Base-by-base conservation (phyloP, 1,140 invertebrate species). In the Thalassaphorura encarpata region DNA sequence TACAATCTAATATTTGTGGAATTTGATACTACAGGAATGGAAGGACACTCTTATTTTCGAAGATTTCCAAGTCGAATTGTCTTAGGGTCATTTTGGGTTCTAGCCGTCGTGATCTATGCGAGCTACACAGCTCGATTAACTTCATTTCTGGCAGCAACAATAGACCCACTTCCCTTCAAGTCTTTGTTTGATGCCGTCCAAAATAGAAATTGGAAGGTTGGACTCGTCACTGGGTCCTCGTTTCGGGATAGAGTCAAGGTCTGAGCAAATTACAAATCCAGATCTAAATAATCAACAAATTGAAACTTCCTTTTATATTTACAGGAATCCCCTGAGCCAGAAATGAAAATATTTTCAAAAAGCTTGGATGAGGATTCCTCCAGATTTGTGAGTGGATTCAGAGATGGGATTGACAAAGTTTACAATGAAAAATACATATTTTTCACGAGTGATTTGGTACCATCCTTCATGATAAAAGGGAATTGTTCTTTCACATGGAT, bases 391-490 rank as follows among this genome's bases (percentile, higher is more conserved):
- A 15, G 15, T 29, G 55, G 55, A 27, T 58, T 63, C 47, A 29
- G 26, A 16, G 55, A 60, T 27, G 62, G 62, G 41, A 31, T 63
- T 15, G 31, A 57, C 3, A 54, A 43, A 52, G 58, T 56, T 13
- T 63, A 51, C 53, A 41, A 26, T n/a, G 54, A 60, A 29, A 46
- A 51, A 36, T 60, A 42, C 29, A 28, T 60, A 16, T 63, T 60
- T 52, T 63, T 63, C 41, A 63, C 62, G 11, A 55, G 62, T 36
- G 62, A 63, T 3, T 28, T 63, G 4, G 51, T 63, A 13, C 62
- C 62, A n/a, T 28, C 45, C 18, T 63, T 45, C 36, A 15, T 60
- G 28, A 36, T 60, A 2, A 57, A 60, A 56, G 55, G 45, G 28
- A 63, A 63, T 49, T 63, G 62, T 39, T 56, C 58, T 11, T 63